Percentiles rank a stretch among this genome's conserved stretches.
Evolutionary conservation across 2,113 vertebrate species (phyloP).

Genomic region (Solea senegalensis): DNA sequence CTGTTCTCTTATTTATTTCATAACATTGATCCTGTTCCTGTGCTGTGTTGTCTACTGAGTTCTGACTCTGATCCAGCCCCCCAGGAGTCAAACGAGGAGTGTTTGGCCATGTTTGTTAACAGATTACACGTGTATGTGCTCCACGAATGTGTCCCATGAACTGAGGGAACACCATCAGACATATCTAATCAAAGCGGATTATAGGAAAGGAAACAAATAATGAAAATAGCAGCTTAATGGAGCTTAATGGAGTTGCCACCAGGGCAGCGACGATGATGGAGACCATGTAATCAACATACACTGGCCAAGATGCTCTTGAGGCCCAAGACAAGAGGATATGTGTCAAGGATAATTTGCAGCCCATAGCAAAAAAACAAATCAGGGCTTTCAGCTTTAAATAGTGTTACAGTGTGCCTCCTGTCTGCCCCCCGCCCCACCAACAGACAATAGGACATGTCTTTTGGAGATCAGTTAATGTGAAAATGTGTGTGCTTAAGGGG

Average conservation of each 20-base stretch:
- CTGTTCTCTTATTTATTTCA: conserved; percentile 74
- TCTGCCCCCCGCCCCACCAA: conserved; percentile 83
- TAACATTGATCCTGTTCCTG: conserved; percentile 74
- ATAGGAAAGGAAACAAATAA: conserved; percentile 48
- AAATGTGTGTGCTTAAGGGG: conserved; percentile 43
- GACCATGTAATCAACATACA: conserved; percentile 71
- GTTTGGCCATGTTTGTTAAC: conserved; percentile 88
- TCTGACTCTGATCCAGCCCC: conserved; percentile 70
- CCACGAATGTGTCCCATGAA: conserved; percentile 72
- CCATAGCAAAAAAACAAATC: conserved; percentile 93
- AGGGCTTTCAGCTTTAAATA: conserved; percentile 90
- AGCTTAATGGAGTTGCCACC: conserved; percentile 62
- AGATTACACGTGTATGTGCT: conserved; percentile 75
- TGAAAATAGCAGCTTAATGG: conserved; percentile 58
- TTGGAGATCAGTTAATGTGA: conserved; percentile 55
- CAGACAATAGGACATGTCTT: conserved; percentile 48
- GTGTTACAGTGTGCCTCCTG: conserved; percentile 87
- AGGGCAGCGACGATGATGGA: conserved; percentile 77
- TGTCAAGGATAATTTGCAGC: conserved; percentile 96
- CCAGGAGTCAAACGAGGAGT: conserved; percentile 67
- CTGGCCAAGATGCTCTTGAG: conserved; percentile 80
- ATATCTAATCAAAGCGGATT: conserved; percentile 60
- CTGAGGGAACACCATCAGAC: conserved; percentile 54
- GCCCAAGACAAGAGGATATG: conserved; percentile 85
- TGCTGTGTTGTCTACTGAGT: conserved; percentile 68